Evolutionary conservation across 2,113 vertebrate species (phyloP).

Genomic region (Psammodynastes pulverulentus): DNA sequence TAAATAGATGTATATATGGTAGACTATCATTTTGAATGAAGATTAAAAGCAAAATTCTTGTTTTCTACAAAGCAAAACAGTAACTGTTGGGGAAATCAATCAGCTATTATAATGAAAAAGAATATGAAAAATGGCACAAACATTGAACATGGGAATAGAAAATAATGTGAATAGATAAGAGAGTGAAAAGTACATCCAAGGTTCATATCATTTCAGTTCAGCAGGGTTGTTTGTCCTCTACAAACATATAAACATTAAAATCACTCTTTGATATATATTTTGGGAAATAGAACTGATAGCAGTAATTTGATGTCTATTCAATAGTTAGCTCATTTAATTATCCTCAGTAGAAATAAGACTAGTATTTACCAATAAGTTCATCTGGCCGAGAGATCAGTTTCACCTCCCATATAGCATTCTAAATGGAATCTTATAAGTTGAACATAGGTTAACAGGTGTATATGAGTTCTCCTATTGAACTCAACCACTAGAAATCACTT

Average conservation of each 20-base stretch:
- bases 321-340: background rate
- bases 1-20: background rate
- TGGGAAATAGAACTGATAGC: background rate
- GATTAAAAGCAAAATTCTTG: background rate
- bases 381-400: background rate
- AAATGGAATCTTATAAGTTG: background rate
- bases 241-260: background rate
- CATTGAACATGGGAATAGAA: background rate
- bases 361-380: background rate
- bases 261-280: background rate
- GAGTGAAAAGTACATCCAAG: background rate
- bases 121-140: background rate
- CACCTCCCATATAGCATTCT: background rate
- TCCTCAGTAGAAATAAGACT: background rate
- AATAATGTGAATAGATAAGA: background rate
- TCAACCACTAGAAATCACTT: background rate
- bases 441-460: background rate
- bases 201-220: background rate
- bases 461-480: background rate
- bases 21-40: background rate
- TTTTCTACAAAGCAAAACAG: background rate
- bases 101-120: background rate
- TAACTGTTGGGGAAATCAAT: background rate
- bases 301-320: background rate
- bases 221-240: background rate